Base-by-base conservation (phyloP, 2,888 invertebrate species). In the Eupeodes luniger region DNA sequence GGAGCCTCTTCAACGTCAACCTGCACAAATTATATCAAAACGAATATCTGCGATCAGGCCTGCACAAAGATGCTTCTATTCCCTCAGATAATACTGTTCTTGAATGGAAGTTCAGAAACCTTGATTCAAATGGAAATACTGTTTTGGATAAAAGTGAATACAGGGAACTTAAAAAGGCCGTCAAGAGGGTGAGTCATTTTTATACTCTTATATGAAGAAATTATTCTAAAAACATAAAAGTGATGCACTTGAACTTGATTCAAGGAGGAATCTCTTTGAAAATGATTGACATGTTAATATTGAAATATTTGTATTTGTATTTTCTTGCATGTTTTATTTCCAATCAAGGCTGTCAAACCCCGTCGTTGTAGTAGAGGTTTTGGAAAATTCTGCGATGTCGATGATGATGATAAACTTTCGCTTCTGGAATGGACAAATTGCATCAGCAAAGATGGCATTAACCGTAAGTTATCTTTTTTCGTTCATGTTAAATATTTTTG, bases 321-420 rank as follows among this genome's bases (percentile, higher is more conserved):
- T 12, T 27, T 61, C 4, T 12, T 66, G 49, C 16, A 44, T 67
- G 34, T 57, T 49, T 14, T n/a, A 53, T 11, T 34, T 10, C 14
- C 34, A 5, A 6, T 64, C 27, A 67, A 95, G 95, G 96, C 97
- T 86, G 97, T 98, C 76, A 97, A 97, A 92, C 99, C 98, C 55
- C 96, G 96, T 93, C 95, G 97, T 74, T 99, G 99, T 94, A 97
- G 98, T 66, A 96, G 97, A 91, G 96, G 96, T 55, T 98, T 99
- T 95, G 96, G 97, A 27, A 96, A 96, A 90, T 96, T 96, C 91
- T 99, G 99, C 94, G 98, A 99, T 94, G 95, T 96, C 76, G 96
- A 98, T 93, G 95, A 95, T 75, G 97, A 99, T 93, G 96, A 96
- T 66, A 95, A 95, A 91, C 96, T 99, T 89, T 96, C 96, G 49